phyloP scores from a whole-genome alignment of 2,888 invertebrate species.

The Dilophus febrilis region DNA sequence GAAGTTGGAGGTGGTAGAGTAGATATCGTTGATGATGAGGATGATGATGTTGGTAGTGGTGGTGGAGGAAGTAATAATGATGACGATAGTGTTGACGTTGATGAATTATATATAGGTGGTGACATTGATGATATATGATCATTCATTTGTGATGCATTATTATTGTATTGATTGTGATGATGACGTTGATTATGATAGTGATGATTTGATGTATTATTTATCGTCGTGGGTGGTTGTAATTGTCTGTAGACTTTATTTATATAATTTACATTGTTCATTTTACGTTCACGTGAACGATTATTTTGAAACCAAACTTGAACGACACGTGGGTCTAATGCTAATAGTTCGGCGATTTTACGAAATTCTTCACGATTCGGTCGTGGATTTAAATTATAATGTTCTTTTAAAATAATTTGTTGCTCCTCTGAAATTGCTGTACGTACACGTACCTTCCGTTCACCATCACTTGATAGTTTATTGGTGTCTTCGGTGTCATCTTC shows the following conservation, averaged over 20 bases:
- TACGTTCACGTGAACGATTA: conserved; percentile 73
- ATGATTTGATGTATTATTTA: not conserved
- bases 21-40: no score
- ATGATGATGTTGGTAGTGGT: not conserved
- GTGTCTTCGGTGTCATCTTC: conserved; percentile 40
- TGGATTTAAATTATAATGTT: conserved; percentile 78
- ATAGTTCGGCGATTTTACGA: conserved; percentile 64
- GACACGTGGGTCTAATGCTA: conserved; percentile 59
- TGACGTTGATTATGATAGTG: no score
- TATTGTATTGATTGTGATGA: no score
- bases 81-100: not conserved
- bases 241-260: conserved; percentile 6
- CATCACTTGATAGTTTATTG: conserved; percentile 39
- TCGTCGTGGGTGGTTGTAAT: not conserved
- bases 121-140: no score
- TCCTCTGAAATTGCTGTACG: conserved; percentile 89
- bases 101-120: conserved; percentile 10
- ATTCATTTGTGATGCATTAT: no score
- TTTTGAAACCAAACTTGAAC: conserved; percentile 97
- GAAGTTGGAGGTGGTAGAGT: not conserved
- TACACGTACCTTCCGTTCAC: conserved; percentile 70
- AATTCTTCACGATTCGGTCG: conserved; percentile 90
- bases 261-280: conserved; percentile 34
- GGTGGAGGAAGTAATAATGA: not conserved
- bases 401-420: conserved; percentile 74